A percentile compares a stretch with the other conserved stretches of the same genome.
Evolutionary conservation across 2,797 vertebrate genomes (phyloP).

Genomic region (Acanthornis magna): DNA sequence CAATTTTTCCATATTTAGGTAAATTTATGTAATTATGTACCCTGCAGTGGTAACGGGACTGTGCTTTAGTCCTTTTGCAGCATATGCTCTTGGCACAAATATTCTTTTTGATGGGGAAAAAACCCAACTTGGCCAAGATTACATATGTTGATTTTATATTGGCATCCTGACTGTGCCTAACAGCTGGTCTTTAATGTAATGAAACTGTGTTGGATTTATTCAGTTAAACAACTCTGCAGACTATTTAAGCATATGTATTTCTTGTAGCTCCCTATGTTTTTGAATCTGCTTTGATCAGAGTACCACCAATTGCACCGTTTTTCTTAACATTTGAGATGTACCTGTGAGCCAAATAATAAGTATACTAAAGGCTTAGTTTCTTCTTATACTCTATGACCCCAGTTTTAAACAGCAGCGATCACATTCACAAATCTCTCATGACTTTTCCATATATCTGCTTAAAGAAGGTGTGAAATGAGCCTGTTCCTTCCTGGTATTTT

Average conservation of each 20-base stretch:
- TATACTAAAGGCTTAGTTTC: not conserved
- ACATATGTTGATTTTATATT: conserved; percentile 60
- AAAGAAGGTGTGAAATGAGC: not conserved
- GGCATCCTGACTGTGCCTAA: conserved; percentile 58
- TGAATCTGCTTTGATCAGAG: not conserved
- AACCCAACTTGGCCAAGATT: conserved; percentile 49
- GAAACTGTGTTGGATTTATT: conserved; percentile 39
- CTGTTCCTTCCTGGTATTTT: not conserved
- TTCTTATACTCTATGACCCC: not conserved
- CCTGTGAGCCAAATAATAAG: not conserved
- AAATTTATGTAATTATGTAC: conserved; percentile 78
- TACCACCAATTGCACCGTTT: not conserved
- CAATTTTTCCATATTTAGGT: conserved; percentile 83
- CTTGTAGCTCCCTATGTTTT: not conserved
- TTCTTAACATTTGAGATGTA: not conserved
- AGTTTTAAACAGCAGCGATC: not conserved
- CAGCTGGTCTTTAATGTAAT: conserved; percentile 54
- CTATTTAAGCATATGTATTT: not conserved
- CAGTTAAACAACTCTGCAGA: conserved; percentile 55
- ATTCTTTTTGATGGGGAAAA: conserved; percentile 42
- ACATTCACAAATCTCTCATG: not conserved
- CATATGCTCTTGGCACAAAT: conserved; percentile 68
- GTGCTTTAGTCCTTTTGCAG: conserved; percentile 53
- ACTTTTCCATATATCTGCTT: not conserved
- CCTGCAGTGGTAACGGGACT: conserved; percentile 71